These are phyloP conservation scores for Lerema accius DNA, from an alignment of 1,140 invertebrate genomes.

Conservation along the genomic window DNA sequence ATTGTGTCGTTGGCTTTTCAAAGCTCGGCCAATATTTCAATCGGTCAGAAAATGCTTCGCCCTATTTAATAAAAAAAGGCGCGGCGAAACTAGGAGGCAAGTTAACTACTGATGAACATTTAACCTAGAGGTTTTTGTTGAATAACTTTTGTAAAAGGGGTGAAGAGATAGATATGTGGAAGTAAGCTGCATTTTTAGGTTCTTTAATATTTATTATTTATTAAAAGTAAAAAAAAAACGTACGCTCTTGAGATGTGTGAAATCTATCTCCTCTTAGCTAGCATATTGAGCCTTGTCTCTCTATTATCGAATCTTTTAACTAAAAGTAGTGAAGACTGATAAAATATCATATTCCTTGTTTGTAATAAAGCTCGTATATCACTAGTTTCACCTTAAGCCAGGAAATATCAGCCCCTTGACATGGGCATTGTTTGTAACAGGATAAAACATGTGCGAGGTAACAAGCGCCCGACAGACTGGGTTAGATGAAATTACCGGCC, in stretches of 20 bases:
- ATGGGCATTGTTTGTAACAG: not conserved
- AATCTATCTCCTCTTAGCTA: no score
- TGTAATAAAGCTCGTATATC: no score
- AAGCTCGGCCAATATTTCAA: constrained; percentile 67
- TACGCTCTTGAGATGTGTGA: no score
- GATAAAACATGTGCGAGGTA: not conserved
- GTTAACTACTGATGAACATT: constrained; percentile 23
- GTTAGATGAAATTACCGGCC: not conserved
- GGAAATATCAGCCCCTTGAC: not conserved
- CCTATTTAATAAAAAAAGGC: constrained; percentile 38
- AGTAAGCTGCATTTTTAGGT: no score
- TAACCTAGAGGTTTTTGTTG: constrained; percentile 4
- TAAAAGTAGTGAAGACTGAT: no score
- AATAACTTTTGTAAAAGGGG: constrained; percentile 10
- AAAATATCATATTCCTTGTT: no score
- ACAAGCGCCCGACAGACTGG: not conserved
- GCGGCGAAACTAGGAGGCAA: constrained; percentile 29
- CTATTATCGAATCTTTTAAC: no score
- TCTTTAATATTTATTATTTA: no score
- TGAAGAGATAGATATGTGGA: no score
- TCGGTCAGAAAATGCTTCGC: constrained; percentile 50
- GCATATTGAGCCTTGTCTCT: no score
- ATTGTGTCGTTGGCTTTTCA: constrained; percentile 64
- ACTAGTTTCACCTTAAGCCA: not conserved
- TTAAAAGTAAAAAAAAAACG: no score